phyloP scores from a whole-genome alignment of 2,888 invertebrate genomes.

The Synergus laeviventris region DNA sequence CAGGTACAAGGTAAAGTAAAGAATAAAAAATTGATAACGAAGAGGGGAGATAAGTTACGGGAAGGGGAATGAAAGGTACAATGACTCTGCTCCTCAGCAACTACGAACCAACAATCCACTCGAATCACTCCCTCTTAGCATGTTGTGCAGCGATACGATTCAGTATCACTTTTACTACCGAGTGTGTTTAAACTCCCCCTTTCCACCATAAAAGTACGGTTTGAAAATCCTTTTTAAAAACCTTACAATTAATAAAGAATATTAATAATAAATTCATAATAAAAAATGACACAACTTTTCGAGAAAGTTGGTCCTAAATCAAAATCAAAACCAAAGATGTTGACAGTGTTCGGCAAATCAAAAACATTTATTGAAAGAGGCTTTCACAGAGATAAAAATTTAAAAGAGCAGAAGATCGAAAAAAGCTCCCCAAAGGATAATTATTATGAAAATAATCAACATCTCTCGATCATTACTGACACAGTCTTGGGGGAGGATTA shows the following conservation, averaged over 20 bases:
- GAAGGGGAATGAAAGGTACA: slow-evolving; percentile 36
- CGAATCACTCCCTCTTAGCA: slow-evolving; percentile 30
- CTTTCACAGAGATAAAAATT: neutral
- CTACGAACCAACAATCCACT: slow-evolving; percentile 10
- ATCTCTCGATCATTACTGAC: slow-evolving; percentile 16
- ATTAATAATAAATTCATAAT: neutral
- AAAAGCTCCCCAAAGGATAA: neutral
- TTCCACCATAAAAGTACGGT: neutral
- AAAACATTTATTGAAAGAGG: neutral
- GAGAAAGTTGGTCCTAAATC: neutral
- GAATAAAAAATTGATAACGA: neutral
- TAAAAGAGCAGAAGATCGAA: neutral
- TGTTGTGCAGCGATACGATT: slow-evolving; percentile 25
- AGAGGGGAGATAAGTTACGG: slow-evolving; percentile 20
- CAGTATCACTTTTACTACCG: slow-evolving; percentile 32
- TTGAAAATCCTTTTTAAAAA: neutral
- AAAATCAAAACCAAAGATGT: neutral
- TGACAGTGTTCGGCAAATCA: neutral
- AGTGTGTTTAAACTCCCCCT: slow-evolving; percentile 2
- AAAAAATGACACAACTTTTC: slow-evolving; percentile 24
- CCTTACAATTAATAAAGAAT: neutral
- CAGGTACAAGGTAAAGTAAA: neutral
- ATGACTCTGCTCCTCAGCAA: slow-evolving; percentile 17
- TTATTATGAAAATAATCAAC: slow-evolving; percentile 2
- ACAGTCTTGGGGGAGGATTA: slow-evolving; percentile 10